Evolutionary conservation across 64 coral and sea anemone species (phyloP), one percentile per base, ranked within the genome.

Genomic region (Montipora sp.): DNA sequence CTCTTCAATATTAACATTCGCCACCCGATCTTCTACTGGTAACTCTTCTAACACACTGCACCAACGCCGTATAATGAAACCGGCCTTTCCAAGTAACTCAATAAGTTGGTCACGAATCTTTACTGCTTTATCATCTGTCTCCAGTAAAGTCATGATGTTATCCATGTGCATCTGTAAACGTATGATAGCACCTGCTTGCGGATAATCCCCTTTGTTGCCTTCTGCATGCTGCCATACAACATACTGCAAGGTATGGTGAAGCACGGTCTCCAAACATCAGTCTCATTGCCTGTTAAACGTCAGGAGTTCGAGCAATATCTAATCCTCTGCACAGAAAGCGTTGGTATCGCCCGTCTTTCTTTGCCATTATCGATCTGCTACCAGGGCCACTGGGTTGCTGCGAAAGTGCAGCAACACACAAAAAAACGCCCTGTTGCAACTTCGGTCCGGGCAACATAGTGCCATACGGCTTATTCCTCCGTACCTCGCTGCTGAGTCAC

Each of bases 81-180:
- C 89, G 27, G 27, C 27, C 27, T 36, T 36, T 36, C 27, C 27
- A 36, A 36, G 27, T 36, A 93, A 46, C 27, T 51, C 63, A 8
- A 63, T 66, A 7, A 86, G 81, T n/a, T 92, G 59, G 8, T 78
- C 16, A 51, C 15, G 47, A 7, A 47, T 48, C 2, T 67, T 44
- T 7, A 79, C 43, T 15, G 93, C 88, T 67, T 90, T 59, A 13
- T 67, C 53, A 10, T 49, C 47, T 14, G 60, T 77, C 13, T 71
- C 87, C 12, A 27, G 12, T 15, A 80, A 85, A 0, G 91, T 80
- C 48, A 84, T 55, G 6, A 95, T 19, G 10, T 90, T 81, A 67
- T 87, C 93, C 81, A 95, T 80, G 74, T 88, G 87, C 12, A 95
- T 95, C 53, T 75, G 51, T 0, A 44, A 16, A 7, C 43, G 73